Conservation (phyloP, 1,140 invertebrate genomes). For the Zaprionus davidi region DNA sequence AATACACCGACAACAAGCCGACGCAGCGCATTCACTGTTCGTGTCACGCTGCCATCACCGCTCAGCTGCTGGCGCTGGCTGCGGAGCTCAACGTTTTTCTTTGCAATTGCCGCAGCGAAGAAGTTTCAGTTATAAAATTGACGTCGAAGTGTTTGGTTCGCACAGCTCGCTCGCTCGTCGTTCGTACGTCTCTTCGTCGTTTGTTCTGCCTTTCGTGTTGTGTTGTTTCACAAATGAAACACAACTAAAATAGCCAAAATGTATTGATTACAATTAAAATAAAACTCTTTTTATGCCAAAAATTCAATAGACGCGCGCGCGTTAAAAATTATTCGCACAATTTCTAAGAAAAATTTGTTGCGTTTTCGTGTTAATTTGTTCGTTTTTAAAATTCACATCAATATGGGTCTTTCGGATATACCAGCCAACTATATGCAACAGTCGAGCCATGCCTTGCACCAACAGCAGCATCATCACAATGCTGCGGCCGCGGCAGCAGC, state of each 20-base stretch:
- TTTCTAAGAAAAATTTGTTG: constrained; percentile 10
- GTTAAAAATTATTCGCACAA: constrained; percentile 21
- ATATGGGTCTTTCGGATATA: constrained; percentile 81
- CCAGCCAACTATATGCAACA: constrained; percentile 76
- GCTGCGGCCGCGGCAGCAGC: constrained; percentile 51
- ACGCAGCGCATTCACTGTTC: neutral
- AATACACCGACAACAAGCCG: neutral
- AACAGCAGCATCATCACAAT: constrained; percentile 49
- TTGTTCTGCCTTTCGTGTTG: constrained; percentile 38
- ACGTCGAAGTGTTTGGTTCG: constrained; percentile 63
- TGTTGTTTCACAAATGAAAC: constrained; percentile 24
- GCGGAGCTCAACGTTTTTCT: constrained; percentile 39
- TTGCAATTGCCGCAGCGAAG: constrained; percentile 38
- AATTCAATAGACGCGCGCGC: constrained; percentile 21
- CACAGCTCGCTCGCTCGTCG: constrained; percentile 35
- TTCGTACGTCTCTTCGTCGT: constrained; percentile 33
- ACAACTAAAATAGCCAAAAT: constrained; percentile 63
- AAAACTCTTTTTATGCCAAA: constrained; percentile 44
- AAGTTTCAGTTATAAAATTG: constrained; percentile 69
- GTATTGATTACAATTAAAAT: constrained; percentile 31
- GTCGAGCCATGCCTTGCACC: constrained; percentile 57
- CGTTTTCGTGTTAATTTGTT: constrained; percentile 12
- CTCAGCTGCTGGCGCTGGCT: constrained; percentile 44
- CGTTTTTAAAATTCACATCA: constrained; percentile 15
- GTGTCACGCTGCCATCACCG: constrained; percentile 26